Evolutionary conservation across 2,797 vertebrate genomes (phyloP).

Genomic region (Distichodus sexfasciatus): DNA sequence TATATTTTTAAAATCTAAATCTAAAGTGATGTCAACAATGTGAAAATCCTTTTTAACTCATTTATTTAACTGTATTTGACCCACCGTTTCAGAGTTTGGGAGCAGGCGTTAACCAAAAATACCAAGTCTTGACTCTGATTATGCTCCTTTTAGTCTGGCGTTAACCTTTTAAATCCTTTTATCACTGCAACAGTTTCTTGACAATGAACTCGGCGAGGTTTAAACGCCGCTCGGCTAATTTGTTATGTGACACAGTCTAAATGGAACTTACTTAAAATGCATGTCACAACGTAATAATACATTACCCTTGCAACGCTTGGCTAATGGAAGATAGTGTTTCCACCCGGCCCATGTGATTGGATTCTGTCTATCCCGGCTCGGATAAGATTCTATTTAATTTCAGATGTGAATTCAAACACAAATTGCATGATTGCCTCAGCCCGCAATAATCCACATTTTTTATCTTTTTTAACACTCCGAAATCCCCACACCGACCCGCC

Average conservation of each 20-base stretch:
- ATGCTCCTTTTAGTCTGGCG: neutral
- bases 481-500: constrained; percentile 13
- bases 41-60: too few relatives aligned
- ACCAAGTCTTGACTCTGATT: neutral
- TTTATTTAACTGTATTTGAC: too few relatives aligned
- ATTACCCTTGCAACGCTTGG: neutral
- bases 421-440: neutral
- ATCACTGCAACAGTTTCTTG: too few relatives aligned
- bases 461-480: constrained; percentile 10
- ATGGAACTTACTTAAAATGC: neutral
- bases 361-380: neutral
- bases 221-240: neutral
- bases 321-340: neutral
- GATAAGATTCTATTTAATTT: constrained; percentile 15
- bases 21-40: too few relatives aligned
- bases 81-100: too few relatives aligned
- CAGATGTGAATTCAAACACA: neutral
- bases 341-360: neutral
- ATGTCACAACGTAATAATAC: neutral
- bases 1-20: too few relatives aligned
- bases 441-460: constrained; percentile 22
- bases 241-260: neutral
- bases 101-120: too few relatives aligned
- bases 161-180: neutral
- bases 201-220: neutral